Percentiles rank a stretch among this genome's conserved stretches.
phyloP scores from a whole-genome alignment of 1,140 invertebrate species.

The Odontomachus brunneus region DNA sequence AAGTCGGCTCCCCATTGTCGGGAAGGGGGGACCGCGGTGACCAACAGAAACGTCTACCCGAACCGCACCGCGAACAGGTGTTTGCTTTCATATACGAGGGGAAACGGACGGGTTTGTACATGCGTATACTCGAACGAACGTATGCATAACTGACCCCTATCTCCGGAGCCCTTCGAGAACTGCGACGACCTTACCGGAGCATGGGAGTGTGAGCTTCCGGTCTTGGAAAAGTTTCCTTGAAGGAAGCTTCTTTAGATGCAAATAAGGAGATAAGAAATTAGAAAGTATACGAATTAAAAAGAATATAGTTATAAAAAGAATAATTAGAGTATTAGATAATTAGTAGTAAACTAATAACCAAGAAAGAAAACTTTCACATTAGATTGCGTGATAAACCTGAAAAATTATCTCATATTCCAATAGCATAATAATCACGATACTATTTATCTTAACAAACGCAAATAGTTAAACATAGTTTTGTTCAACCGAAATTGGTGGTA shows the following conservation, averaged over 20 bases:
- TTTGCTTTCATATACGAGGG: constrained; percentile 66
- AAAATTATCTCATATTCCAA: not conserved
- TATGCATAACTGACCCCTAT: constrained; percentile 46
- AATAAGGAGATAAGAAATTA: not conserved
- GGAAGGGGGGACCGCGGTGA: constrained; percentile 61
- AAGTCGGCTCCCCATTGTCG: constrained; percentile 64
- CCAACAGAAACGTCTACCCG: constrained; percentile 67
- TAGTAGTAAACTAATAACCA: not conserved
- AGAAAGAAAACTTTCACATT: not conserved
- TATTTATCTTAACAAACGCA: constrained; percentile 2
- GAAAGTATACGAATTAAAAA: not conserved
- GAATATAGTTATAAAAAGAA: not conserved
- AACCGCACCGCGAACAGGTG: constrained; percentile 65
- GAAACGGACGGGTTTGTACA: constrained; percentile 43
- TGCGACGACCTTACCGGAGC: constrained; percentile 12
- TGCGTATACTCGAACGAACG: not conserved
- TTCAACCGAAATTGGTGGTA: not conserved
- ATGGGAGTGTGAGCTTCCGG: constrained; percentile 25
- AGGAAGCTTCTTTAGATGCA: not conserved
- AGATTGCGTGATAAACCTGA: not conserved
- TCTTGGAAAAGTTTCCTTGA: not conserved
- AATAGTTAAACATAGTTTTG: not conserved
- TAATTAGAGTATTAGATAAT: too few species aligned
- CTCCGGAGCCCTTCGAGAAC: constrained; percentile 16
- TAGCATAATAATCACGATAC: not conserved